Base-by-base conservation (phyloP, 2,888 invertebrate genomes). In the Pseudococcus longispinus region DNA sequence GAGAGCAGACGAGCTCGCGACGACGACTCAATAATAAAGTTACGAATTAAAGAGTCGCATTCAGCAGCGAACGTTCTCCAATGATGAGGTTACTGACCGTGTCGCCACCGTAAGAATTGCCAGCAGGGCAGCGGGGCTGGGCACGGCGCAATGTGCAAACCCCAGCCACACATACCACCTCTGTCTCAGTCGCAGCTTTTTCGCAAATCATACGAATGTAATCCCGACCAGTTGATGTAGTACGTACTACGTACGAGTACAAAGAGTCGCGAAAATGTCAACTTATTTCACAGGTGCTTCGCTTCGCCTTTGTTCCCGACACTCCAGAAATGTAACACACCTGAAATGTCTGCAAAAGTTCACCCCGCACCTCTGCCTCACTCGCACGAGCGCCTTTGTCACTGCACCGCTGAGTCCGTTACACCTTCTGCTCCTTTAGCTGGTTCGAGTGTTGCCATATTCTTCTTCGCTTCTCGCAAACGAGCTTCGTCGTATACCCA, bases 271-370 rank as follows among this genome's bases (percentile, higher is more conserved):
- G 60, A 60, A 60, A 60, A 60, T 60, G 60, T 60, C 60, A 60
- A 60, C 60, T 60, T 23, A 51, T 23, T 60, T 60, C 23, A 60
- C 60, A 60, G 60, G 23, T 60, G 60, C 60, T 60, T 60, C 23
- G n/a, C 55, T 55, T 55, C 55, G 60, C 23, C 9, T 60, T 23
- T 60, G 60, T 23, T 60, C 60, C 20, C 55, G 8, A 37, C 37
- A 37, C 37, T 37, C 37, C 9, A 37, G 37, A 37, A 37, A 37
- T 37, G 8, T 37, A 37, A 55, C n/a, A 55, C n/a, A 55, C n/a
- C 55, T 55, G 18, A 55, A 60, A 60, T 60, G 60, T 60, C 60
- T 60, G 60, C 60, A 60, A 60, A 60, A 60, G 60, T 60, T 60
- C 60, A 60, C 60, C 60, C 9, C n/a, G n/a, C 18, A n/a, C n/a